These are phyloP conservation scores for Myathropa florea DNA, from an alignment of 2,888 invertebrate genomes.

Conservation along the genomic window DNA sequence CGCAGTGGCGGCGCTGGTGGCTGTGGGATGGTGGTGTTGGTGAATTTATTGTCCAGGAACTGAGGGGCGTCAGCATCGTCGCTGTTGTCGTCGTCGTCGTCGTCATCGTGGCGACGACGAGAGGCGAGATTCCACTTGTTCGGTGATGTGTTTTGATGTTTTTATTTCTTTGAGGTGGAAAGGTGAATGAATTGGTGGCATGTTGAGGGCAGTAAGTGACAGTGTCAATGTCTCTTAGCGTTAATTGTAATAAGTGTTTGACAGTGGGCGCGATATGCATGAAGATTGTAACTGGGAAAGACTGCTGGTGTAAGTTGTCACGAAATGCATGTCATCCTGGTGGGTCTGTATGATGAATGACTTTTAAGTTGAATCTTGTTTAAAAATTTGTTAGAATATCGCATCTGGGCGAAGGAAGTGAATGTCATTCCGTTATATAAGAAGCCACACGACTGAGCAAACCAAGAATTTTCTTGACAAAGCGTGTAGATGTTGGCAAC, in stretches of 20 bases:
- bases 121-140: constrained; percentile 9
- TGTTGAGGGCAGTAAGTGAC: constrained; percentile 31
- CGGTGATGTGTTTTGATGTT: constrained; percentile 14
- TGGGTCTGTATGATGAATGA: not conserved
- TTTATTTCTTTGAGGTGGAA: constrained; percentile 5
- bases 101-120: not conserved
- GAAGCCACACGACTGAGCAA: no score
- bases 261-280: not conserved
- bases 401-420: no score
- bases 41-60: constrained; percentile 22
- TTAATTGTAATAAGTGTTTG: constrained; percentile 10
- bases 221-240: constrained; percentile 34
- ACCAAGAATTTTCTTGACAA: no score
- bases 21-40: not conserved
- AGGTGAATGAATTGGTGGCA: constrained; percentile 53
- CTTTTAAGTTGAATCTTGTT: no score
- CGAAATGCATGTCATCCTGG: not conserved
- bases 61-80: not conserved
- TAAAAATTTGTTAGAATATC: no score
- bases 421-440: no score
- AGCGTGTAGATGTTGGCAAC: no score
- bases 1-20: not conserved
- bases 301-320: not conserved
- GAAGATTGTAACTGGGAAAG: no score
- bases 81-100: not conserved